Percentiles rank a stretch among this genome's conserved stretches.
Conservation (phyloP, 2,113 vertebrate species). For the Stictonetta naevosa region DNA sequence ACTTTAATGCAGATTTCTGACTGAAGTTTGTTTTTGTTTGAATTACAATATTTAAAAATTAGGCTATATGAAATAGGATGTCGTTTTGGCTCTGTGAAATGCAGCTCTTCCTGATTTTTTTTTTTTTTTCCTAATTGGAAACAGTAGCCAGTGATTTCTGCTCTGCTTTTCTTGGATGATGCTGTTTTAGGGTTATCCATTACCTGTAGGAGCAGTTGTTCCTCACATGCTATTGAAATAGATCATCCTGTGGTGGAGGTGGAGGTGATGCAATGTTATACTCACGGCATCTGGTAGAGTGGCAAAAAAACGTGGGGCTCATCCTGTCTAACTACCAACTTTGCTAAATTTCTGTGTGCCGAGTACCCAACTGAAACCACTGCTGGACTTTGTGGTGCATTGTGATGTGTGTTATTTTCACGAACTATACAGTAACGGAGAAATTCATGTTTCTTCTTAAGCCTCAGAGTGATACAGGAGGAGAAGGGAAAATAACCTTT, state of each 20-base stretch:
- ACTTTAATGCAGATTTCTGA: not conserved
- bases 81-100: not conserved
- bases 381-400: not conserved
- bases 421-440: not conserved
- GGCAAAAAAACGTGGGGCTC: not conserved
- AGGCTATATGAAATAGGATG: not conserved
- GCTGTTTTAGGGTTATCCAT: conserved; percentile 24
- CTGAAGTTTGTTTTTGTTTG: not conserved
- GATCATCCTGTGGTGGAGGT: not conserved
- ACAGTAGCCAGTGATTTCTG: not conserved
- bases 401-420: not conserved
- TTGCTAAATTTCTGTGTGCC: not conserved
- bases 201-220: not conserved
- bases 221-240: not conserved
- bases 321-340: not conserved
- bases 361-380: not conserved
- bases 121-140: not conserved
- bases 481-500: not conserved
- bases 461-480: not conserved
- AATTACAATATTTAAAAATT: not conserved
- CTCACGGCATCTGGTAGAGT: not conserved
- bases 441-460: not conserved
- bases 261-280: not conserved
- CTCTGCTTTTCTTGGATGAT: conserved; percentile 22
- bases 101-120: not conserved